Conservation (phyloP, 2,888 invertebrate genomes). For the Xestia xanthographa region DNA sequence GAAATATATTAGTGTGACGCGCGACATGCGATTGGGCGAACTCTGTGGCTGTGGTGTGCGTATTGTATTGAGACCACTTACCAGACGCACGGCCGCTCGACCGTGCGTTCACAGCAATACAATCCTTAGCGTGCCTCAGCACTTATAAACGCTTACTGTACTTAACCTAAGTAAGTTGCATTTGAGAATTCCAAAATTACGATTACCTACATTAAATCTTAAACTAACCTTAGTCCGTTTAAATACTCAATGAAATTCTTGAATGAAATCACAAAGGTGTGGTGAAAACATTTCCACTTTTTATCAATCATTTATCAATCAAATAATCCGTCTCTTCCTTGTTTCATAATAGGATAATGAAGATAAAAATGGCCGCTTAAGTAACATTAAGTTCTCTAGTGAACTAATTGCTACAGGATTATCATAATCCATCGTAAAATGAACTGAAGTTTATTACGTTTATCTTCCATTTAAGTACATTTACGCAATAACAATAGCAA, state of each 20-base stretch:
- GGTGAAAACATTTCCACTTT: constrained; percentile 32
- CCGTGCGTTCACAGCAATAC: no score
- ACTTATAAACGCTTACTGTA: no score
- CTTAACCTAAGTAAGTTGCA: neutral
- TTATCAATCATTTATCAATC: constrained; percentile 29
- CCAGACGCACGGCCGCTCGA: no score
- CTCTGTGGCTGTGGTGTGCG: no score
- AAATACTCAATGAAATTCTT: constrained; percentile 21
- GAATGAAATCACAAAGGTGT: constrained; percentile 33
- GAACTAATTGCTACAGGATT: constrained; percentile 64
- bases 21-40: no score
- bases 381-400: constrained; percentile 41
- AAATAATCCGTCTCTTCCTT: constrained; percentile 45
- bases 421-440: constrained; percentile 56
- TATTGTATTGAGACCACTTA: no score
- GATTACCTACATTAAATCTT: neutral
- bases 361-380: constrained; percentile 55
- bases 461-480: constrained; percentile 31
- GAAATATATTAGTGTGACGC: no score
- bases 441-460: constrained; percentile 27
- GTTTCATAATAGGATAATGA: constrained; percentile 50
- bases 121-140: no score
- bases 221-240: constrained; percentile 16
- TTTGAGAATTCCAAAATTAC: neutral
- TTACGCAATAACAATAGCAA: constrained; percentile 12